A percentile compares a stretch with the other conserved stretches of the same genome.
phyloP scores from a whole-genome alignment of 1,140 invertebrate genomes.

The Maniola jurtina region DNA sequence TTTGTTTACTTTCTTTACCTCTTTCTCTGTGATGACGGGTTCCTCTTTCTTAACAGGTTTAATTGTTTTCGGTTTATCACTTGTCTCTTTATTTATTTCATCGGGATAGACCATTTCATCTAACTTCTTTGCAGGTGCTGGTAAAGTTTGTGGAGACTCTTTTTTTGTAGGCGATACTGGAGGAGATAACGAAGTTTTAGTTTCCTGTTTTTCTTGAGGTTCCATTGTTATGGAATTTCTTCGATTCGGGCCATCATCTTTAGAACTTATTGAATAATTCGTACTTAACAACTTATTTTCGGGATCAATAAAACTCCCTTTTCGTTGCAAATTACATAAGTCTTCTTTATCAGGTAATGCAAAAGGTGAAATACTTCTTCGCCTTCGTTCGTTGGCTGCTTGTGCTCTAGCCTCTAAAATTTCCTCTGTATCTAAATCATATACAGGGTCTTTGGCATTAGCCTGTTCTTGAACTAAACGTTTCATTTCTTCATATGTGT shows the following conservation, averaged over 20 bases:
- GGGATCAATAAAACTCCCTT: conserved; percentile 77
- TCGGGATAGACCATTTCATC: conserved; percentile 64
- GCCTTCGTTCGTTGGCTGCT: conserved; percentile 68
- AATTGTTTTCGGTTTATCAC: conserved; percentile 40
- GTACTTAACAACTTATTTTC: conserved; percentile 71
- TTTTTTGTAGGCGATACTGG: conserved; percentile 61
- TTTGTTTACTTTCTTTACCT: conserved; percentile 37
- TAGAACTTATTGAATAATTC: conserved; percentile 64
- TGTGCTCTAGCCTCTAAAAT: conserved; percentile 66
- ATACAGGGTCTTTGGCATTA: conserved; percentile 67
- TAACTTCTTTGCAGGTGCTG: conserved; percentile 59
- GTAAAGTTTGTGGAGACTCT: conserved; percentile 48
- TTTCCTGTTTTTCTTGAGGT: conserved; percentile 35
- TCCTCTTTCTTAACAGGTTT: conserved; percentile 53
- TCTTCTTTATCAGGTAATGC: conserved; percentile 69
- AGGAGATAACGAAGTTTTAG: conserved; percentile 51
- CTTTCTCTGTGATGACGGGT: conserved; percentile 49
- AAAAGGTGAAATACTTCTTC: conserved; percentile 77
- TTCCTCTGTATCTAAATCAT: conserved; percentile 72
- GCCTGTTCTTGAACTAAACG: conserved; percentile 69
- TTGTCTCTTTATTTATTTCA: conserved; percentile 46
- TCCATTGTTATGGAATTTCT: conserved; percentile 53
- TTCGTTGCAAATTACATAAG: conserved; percentile 54
- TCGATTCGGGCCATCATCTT: conserved; percentile 62
- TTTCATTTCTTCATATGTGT: conserved; percentile 75